phyloP scores from a whole-genome alignment of 2,113 vertebrate genomes.

The Pristiophorus japonicus region DNA sequence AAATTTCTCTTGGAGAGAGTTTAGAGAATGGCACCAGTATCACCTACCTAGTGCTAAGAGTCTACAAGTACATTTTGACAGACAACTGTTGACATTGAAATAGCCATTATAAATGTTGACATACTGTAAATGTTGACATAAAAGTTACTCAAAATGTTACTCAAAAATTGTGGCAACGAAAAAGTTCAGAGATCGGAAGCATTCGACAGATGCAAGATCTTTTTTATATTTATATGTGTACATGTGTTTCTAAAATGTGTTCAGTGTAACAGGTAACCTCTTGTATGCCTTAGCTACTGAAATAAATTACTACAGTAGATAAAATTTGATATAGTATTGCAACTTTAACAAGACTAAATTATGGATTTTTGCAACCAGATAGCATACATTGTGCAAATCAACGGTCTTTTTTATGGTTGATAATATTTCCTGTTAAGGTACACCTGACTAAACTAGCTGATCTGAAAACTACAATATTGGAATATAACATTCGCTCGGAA shows the following conservation, averaged over 20 bases:
- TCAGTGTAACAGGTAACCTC: neutral
- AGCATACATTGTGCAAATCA: neutral
- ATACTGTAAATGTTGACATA: neutral
- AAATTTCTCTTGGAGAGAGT: too few species aligned
- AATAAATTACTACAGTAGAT: neutral
- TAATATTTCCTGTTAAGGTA: constrained; percentile 56
- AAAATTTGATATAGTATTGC: neutral
- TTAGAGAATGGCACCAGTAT: neutral
- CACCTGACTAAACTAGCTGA: constrained; percentile 57
- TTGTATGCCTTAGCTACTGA: neutral
- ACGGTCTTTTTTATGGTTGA: neutral
- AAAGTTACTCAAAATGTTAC: neutral
- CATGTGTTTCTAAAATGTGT: neutral
- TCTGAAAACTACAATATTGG: constrained; percentile 65
- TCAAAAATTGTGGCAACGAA: neutral
- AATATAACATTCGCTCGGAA: constrained; percentile 71
- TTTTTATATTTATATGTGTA: neutral
- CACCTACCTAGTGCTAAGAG: neutral
- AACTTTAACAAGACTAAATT: neutral
- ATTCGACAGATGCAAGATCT: neutral
- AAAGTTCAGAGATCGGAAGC: neutral
- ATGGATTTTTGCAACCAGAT: neutral
- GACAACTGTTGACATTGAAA: neutral
- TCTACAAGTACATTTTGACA: neutral
- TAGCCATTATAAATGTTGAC: neutral